phyloP scores from a whole-genome alignment of 2,888 invertebrate species.

The Pterobdella sp. region DNA sequence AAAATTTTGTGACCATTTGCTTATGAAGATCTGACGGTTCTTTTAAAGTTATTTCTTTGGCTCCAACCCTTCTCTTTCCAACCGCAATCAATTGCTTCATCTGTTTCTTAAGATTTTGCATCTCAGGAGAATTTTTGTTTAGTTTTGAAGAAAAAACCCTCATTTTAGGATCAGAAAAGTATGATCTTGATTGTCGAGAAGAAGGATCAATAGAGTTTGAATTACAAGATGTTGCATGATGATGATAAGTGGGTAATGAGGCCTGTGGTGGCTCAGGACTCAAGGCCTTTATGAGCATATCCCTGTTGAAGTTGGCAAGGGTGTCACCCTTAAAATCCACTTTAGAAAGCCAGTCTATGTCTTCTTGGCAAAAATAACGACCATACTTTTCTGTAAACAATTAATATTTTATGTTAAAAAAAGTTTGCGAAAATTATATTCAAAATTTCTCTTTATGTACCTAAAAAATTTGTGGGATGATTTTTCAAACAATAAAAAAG shows the following conservation, averaged over 20 bases:
- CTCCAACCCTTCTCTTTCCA: neutral
- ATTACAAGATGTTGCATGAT: neutral
- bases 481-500: too few species aligned
- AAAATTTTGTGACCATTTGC: neutral
- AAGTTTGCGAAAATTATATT: neutral
- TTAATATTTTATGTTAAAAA: neutral
- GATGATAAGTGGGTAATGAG: neutral
- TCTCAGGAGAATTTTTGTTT: neutral
- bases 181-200: neutral
- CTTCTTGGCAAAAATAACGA: neutral
- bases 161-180: slow-evolving; percentile 5
- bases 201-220: too few species aligned
- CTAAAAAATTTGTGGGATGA: too few species aligned
- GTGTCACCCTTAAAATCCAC: neutral
- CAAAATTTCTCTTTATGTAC: neutral
- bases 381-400: slow-evolving; percentile 15
- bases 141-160: neutral
- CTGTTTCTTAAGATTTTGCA: slow-evolving; percentile 6
- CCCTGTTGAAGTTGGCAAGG: neutral
- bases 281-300: neutral
- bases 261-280: neutral
- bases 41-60: neutral
- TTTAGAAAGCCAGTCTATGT: neutral
- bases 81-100: neutral
- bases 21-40: neutral